These are phyloP conservation scores for Setophaga kirtlandii DNA, from an alignment of 2,113 vertebrate species.

Conservation along the genomic window DNA sequence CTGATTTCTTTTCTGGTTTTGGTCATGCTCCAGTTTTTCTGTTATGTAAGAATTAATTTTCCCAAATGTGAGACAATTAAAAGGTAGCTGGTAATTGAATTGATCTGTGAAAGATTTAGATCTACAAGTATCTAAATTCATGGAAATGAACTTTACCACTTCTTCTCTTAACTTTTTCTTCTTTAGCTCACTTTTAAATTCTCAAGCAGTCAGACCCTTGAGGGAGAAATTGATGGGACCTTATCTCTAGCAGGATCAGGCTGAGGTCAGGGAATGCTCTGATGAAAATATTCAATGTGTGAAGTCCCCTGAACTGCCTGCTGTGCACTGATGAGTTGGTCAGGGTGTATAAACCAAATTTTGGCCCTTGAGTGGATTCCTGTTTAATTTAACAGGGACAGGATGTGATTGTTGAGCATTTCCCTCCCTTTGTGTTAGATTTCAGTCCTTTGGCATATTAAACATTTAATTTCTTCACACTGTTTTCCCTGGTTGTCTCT, in stretches of 20 bases:
- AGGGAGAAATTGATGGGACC: not conserved
- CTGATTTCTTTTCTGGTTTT: not conserved
- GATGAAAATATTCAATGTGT: not conserved
- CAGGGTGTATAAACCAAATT: not conserved
- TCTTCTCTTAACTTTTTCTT: not conserved
- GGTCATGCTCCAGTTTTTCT: not conserved
- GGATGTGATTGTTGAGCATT: not conserved
- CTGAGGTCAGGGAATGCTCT: not conserved
- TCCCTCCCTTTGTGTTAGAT: not conserved
- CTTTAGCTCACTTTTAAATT: not conserved
- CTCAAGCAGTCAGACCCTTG: not conserved
- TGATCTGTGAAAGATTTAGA: not conserved
- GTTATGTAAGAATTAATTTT: not conserved
- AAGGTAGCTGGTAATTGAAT: not conserved
- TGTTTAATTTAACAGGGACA: not conserved
- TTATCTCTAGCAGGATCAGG: not conserved
- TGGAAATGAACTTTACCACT: not conserved
- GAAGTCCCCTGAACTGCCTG: not conserved
- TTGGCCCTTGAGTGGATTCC: not conserved
- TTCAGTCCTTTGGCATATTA: not conserved
- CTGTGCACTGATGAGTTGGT: not conserved
- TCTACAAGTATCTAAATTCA: not conserved
- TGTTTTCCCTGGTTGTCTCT: not conserved
- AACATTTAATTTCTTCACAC: not conserved
- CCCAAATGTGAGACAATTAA: not conserved